Base-by-base conservation (phyloP, 2,888 invertebrate genomes). In the Ennomos erosarius region DNA sequence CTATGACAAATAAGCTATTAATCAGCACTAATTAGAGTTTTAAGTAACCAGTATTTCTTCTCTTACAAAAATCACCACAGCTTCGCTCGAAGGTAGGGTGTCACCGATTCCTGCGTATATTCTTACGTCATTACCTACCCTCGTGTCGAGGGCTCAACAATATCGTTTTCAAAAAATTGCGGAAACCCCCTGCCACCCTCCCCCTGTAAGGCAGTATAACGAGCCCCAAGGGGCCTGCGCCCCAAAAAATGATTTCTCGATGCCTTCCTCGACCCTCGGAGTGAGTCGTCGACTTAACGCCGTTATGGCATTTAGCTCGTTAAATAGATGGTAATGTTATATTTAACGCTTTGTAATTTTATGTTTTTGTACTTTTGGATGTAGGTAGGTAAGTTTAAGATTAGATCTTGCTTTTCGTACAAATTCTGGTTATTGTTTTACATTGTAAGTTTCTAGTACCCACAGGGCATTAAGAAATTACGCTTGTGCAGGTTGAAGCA, bases 81-180 rank as follows among this genome's bases (percentile, higher is more conserved):
- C 39, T 47, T 53, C 45, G 39, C 42, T 40, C 38, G 40, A 11
- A 37, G 50, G 44, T 53, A 16, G 62, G 52, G 62, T 52, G 57
- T 42, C 49, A 46, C 44, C 42, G 35, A 50, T 40, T 48, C 45
- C 54, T 55, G 54, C 58, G 68, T 74, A 71, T 74, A 75, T 75
- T 65, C 66, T 77, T 77, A 74, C 78, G 68, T 76, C 78, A 75
- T 78, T 77, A 78, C 71, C 61, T 59, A 56, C 65, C 67, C 69
- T 62, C 59, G 62, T 53, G 59, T 42, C 64, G 59, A 65, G 70
- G 62, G 65, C 65, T 65, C 72, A 73, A 79, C 79, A 77, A 80
- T 79, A 79, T 79, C 76, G 73, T 79, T 79, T 76, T 73, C 81
- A 74, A 74, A 75, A 74, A 76, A 74, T 71, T 77, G 73, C 74